A percentile compares a stretch with the other conserved stretches of the same genome.
These are phyloP conservation scores for Allolobophora icterica DNA, from an alignment of 2,888 invertebrate species.

Conservation along the genomic window DNA sequence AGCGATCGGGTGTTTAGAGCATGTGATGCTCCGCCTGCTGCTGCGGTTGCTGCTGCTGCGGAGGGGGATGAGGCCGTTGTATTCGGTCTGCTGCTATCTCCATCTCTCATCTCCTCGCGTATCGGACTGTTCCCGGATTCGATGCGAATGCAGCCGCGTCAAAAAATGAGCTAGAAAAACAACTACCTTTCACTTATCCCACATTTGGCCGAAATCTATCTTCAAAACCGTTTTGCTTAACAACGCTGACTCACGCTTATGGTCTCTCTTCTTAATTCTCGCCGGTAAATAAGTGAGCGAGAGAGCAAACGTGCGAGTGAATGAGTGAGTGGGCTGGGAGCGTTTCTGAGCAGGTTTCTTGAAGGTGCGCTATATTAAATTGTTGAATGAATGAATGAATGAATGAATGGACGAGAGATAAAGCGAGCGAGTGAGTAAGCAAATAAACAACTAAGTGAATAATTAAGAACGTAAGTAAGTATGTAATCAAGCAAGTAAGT, in stretches of 20 bases:
- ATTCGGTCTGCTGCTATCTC: neutral
- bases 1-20: constrained; percentile 4
- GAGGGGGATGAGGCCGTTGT: neutral
- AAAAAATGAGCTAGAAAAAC: neutral
- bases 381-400: too few species aligned
- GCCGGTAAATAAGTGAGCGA: neutral
- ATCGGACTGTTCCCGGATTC: neutral
- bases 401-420: neutral
- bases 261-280: neutral
- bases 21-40: constrained; percentile 9
- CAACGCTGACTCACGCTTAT: neutral
- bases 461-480: too few species aligned
- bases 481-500: too few species aligned
- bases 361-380: too few species aligned
- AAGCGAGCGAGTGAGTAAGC: neutral
- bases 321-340: too few species aligned
- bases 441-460: neutral
- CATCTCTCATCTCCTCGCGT: constrained; percentile 10
- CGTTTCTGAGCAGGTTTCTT: too few species aligned
- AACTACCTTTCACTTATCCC: neutral
- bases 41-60: neutral
- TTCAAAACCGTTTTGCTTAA: neutral
- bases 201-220: neutral
- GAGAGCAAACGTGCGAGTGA: neutral
- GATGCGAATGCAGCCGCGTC: neutral